Percentiles rank a stretch among this genome's conserved stretches.
Evolutionary conservation across 2,888 invertebrate species (phyloP).

Genomic region (Drosophila melanocephala): DNA sequence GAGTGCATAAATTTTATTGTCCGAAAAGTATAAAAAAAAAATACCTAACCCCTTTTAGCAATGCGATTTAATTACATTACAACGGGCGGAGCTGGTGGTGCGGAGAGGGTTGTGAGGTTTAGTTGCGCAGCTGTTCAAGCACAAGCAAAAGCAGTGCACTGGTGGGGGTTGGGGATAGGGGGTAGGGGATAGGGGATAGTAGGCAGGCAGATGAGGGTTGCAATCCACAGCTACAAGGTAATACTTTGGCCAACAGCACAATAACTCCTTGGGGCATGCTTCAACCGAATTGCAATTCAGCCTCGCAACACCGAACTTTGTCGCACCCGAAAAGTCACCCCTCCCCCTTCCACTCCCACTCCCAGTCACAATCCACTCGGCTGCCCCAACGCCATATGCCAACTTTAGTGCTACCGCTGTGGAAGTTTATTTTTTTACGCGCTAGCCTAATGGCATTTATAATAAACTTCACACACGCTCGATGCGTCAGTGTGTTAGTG

Average conservation of each 20-base stretch:
- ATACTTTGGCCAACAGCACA: conserved; percentile 29
- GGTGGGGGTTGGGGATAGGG: not conserved
- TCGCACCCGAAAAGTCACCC: not conserved
- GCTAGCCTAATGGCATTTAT: conserved; percentile 66
- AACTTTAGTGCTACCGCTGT: not conserved
- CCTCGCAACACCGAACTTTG: conserved; percentile 24
- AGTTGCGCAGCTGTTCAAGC: conserved; percentile 5
- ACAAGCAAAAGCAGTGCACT: conserved; percentile 2
- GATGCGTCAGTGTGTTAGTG: not conserved
- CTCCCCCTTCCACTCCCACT: too few species aligned
- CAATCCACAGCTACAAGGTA: conserved; percentile 9
- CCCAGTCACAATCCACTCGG: conserved; percentile 1
- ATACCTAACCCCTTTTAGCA: conserved; percentile 48
- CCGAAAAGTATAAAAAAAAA: conserved; percentile 46
- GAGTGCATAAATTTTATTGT: conserved; percentile 76
- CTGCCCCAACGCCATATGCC: not conserved
- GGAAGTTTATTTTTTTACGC: conserved; percentile 25
- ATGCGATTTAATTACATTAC: conserved; percentile 76
- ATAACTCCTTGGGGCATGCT: conserved; percentile 74
- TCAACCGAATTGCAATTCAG: conserved; percentile 64
- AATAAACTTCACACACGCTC: conserved; percentile 49
- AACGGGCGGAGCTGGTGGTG: conserved; percentile 13
- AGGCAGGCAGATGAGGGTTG: not conserved
- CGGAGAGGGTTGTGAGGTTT: not conserved
- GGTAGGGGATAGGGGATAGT: not conserved